phyloP scores from a whole-genome alignment of 2,888 invertebrate genomes.

The Sinohyriopsis cumingii region DNA sequence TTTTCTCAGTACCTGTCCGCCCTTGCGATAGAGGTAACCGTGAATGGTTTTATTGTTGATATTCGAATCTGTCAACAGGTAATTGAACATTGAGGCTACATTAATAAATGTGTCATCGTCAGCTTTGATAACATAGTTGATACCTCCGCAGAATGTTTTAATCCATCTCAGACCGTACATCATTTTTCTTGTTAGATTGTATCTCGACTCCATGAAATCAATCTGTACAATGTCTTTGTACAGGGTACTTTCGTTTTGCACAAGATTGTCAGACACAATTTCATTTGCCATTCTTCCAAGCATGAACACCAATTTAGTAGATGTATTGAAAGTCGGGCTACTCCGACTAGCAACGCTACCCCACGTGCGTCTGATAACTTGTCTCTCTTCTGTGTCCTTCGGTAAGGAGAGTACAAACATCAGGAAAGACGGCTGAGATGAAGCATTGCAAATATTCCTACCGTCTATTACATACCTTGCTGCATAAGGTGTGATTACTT shows the following conservation, averaged over 20 bases:
- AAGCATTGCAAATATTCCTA: constrained; percentile 21
- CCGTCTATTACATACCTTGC: constrained; percentile 23
- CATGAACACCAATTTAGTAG: constrained; percentile 39
- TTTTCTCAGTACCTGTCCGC: constrained; percentile 27
- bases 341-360: constrained; percentile 27
- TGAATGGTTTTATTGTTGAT: constrained; percentile 32
- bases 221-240: constrained; percentile 39
- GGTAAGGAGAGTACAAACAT: constrained; percentile 43
- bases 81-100: constrained; percentile 23
- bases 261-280: constrained; percentile 2
- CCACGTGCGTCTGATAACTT: constrained; percentile 47
- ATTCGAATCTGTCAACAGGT: constrained; percentile 16
- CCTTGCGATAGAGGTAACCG: constrained; percentile 23
- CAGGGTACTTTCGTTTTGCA: constrained; percentile 24
- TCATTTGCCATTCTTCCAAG: constrained; percentile 23
- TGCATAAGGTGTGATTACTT: constrained; percentile 10
- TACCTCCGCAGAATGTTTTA: constrained; percentile 29
- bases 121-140: constrained; percentile 36
- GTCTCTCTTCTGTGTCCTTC: constrained; percentile 26
- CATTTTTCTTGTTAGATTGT: constrained; percentile 40
- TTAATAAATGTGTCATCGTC: constrained; percentile 47
- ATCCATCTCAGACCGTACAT: constrained; percentile 39
- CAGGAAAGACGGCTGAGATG: constrained; percentile 29
- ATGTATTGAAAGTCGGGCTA: not conserved
- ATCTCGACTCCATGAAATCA: constrained; percentile 39